A percentile compares a stretch with the other conserved stretches of the same genome.
Evolutionary conservation across 2,113 vertebrate genomes (phyloP).

Genomic region (Chrysochloris asiatica): DNA sequence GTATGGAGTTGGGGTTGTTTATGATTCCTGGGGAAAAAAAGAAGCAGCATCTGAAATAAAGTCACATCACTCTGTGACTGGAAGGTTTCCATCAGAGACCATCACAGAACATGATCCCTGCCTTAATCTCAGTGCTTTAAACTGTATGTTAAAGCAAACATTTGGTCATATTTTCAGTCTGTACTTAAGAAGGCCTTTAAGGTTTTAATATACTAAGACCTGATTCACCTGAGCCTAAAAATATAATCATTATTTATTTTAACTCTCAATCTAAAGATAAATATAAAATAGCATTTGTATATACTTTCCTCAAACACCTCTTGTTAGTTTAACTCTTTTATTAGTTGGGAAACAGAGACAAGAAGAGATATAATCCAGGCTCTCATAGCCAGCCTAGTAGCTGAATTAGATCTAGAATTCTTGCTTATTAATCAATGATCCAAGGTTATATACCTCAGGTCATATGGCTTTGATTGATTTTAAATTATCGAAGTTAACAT

Average conservation of each 20-base stretch:
- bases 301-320: background rate
- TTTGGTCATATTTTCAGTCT: slow-evolving; percentile 27
- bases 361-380: background rate
- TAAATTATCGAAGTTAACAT: slow-evolving; percentile 55
- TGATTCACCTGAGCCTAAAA: slow-evolving; percentile 21
- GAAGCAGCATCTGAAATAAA: background rate
- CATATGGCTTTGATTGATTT: slow-evolving; percentile 51
- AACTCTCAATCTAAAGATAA: slow-evolving; percentile 43
- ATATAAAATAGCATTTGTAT: slow-evolving; percentile 16
- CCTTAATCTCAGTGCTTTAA: slow-evolving; percentile 16
- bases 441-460: slow-evolving; percentile 32
- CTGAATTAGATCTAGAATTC: slow-evolving; percentile 11
- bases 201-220: slow-evolving; percentile 22
- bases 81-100: background rate
- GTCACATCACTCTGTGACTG: background rate
- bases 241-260: slow-evolving; percentile 29
- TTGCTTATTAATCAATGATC: slow-evolving; percentile 36
- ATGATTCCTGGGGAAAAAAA: background rate
- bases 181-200: background rate
- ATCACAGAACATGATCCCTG: background rate
- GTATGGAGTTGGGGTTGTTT: background rate
- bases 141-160: background rate
- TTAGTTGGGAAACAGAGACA: background rate
- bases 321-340: background rate
- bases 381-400: background rate